A percentile compares a stretch with the other conserved stretches of the same genome.
Conservation (phyloP, 2,888 invertebrate genomes). For the Odontomyia ornata region DNA sequence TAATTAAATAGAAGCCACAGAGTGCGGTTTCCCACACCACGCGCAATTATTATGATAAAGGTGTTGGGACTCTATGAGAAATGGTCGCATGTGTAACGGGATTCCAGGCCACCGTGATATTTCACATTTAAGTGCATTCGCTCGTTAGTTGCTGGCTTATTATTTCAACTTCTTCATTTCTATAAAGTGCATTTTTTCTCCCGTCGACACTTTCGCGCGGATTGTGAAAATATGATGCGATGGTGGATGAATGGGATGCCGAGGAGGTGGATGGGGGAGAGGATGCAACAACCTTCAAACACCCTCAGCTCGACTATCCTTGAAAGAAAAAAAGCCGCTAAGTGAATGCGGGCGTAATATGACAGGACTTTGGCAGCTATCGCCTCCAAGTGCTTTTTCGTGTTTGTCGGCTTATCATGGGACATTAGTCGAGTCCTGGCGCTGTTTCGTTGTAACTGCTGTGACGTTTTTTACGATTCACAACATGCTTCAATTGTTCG, state of each 20-base stretch:
- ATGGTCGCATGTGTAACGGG: slow-evolving; percentile 23
- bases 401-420: slow-evolving; percentile 42
- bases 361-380: slow-evolving; percentile 42
- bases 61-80: slow-evolving; percentile 15
- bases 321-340: slow-evolving; percentile 3
- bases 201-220: background rate
- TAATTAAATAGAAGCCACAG: slow-evolving; percentile 8
- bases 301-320: slow-evolving; percentile 1
- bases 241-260: background rate
- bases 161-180: slow-evolving; percentile 32
- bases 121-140: slow-evolving; percentile 33
- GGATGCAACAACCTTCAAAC: slow-evolving; percentile 9
- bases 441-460: slow-evolving; percentile 13
- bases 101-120: slow-evolving; percentile 14
- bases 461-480: slow-evolving; percentile 30
- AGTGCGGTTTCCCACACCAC: slow-evolving; percentile 25
- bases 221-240: background rate
- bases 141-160: slow-evolving; percentile 39
- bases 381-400: slow-evolving; percentile 45
- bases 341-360: slow-evolving; percentile 40
- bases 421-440: slow-evolving; percentile 40
- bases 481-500: slow-evolving; percentile 34
- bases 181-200: background rate
- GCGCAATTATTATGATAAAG: slow-evolving; percentile 17
- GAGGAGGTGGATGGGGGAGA: no score